Base-by-base conservation (phyloP, 2,888 invertebrate genomes). In the Drosophila fungiperda region DNA sequence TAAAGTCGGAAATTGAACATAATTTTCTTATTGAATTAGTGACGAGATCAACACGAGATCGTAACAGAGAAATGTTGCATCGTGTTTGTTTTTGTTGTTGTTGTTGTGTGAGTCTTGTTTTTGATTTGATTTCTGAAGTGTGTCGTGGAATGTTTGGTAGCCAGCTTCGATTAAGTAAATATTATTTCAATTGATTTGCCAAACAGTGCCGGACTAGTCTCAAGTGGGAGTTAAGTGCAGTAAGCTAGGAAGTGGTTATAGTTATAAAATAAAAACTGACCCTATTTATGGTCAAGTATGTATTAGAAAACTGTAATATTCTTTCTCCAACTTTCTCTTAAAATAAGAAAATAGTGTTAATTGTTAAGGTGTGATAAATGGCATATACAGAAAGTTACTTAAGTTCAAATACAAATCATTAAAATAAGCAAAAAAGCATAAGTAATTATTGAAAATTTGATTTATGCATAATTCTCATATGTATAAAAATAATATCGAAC, bases 101-200 rank as follows among this genome's bases (percentile, higher is more conserved):
- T 0, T 42, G 61, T 67, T 68, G 59, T 83, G 71, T 76, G 80
- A 77, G 71, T 73, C 78, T 76, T 73, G 75, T 76, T 80, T 87
- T 76, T 64, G 79, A 85, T 81, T 89, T 87, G 87, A 87, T 87
- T 89, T 89, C 78, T 87, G 80, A 80, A 87, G 87, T 87, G 86
- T 82, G 76, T 70, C 84, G 73, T 76, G 85, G 87, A 83, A 87
- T 84, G 78, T 83, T 83, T 87, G 87, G 84, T 85, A 83, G 89
- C 84, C 72, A 55, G 66, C 75, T 76, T 58, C 65, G 76, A 73
- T 63, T 81, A 87, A 81, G 60, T 69, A 66, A 86, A 89, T 86
- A 86, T 86, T 86, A 69, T 73, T 87, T 79, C 70, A 82, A 87
- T 87, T 86, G 85, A 86, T 86, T 86, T 86, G 82, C 82, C 74